Evolutionary conservation across 2,888 invertebrate genomes (phyloP).

Genomic region (Tetropium fuscum): DNA sequence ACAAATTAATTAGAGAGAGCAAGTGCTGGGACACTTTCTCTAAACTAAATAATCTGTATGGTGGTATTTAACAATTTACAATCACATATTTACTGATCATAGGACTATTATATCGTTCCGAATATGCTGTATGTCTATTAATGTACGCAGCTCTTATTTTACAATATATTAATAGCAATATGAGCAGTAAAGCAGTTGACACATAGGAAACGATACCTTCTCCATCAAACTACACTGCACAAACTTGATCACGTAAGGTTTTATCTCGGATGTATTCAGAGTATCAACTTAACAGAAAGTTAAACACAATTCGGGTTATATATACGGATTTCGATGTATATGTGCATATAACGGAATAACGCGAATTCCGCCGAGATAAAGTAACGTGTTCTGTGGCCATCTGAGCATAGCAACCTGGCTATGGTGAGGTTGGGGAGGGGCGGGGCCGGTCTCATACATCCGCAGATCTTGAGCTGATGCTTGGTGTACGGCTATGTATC

Average conservation of each 20-base stretch:
- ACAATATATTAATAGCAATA: conserved; percentile 48
- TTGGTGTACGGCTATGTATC: conserved; percentile 88
- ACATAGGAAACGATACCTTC: conserved; percentile 62
- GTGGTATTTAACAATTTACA: conserved; percentile 33
- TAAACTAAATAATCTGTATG: conserved; percentile 24
- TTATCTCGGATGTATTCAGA: conserved; percentile 58
- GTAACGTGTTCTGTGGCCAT: conserved; percentile 53
- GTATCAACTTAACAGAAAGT: conserved; percentile 24
- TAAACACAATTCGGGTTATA: conserved; percentile 38
- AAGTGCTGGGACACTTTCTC: conserved; percentile 55
- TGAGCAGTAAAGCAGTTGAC: conserved; percentile 62
- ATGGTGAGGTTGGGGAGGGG: conserved; percentile 73
- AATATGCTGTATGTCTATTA: conserved; percentile 11
- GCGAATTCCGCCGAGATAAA: conserved; percentile 53
- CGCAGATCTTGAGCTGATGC: conserved; percentile 84
- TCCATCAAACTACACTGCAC: conserved; percentile 67
- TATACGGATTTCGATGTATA: conserved; percentile 46
- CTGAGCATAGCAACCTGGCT: conserved; percentile 53
- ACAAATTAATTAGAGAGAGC: conserved; percentile 38
- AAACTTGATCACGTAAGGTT: conserved; percentile 58
- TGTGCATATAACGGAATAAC: conserved; percentile 39
- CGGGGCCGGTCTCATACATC: conserved; percentile 87
- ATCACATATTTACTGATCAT: conserved; percentile 48
- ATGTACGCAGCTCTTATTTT: conserved; percentile 2
- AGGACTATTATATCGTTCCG: conserved; percentile 40